Evolutionary conservation across 1,140 invertebrate species (phyloP).

Genomic region (Philotrypesis tridentata): DNA sequence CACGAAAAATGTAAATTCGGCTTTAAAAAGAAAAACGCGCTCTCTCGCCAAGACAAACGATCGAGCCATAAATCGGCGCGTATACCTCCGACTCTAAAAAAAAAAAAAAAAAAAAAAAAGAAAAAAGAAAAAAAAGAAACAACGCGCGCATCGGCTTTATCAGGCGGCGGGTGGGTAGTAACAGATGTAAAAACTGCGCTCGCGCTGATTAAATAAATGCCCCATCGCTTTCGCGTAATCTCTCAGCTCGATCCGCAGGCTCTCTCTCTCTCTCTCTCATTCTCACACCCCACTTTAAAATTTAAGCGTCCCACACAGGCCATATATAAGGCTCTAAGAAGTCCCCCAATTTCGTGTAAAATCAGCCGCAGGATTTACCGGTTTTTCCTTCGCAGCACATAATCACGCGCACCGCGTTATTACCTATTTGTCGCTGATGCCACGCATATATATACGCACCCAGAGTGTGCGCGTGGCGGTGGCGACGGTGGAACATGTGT

Average conservation of each 20-base stretch:
- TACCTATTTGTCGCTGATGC: slow-evolving; percentile 70
- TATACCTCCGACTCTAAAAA: neutral
- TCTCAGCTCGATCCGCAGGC: slow-evolving; percentile 6
- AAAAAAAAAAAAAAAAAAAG: slow-evolving; percentile 4
- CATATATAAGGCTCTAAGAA: slow-evolving; percentile 37
- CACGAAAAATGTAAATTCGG: neutral
- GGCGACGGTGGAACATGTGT: neutral
- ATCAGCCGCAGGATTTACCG: slow-evolving; percentile 43
- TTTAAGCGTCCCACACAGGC: neutral
- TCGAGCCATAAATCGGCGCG: neutral
- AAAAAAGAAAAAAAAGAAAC: neutral
- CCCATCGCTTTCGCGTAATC: slow-evolving; percentile 34
- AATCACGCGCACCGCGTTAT: slow-evolving; percentile 65
- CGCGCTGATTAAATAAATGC: slow-evolving; percentile 46
- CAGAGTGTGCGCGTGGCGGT: too few relatives aligned
- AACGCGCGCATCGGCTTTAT: slow-evolving; percentile 2
- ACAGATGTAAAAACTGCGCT: slow-evolving; percentile 19
- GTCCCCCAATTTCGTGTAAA: slow-evolving; percentile 23
- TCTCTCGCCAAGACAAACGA: neutral
- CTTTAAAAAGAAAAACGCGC: too few relatives aligned
- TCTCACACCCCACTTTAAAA: slow-evolving; percentile 11
- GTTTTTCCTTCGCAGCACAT: slow-evolving; percentile 58
- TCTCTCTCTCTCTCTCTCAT: neutral
- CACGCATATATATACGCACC: slow-evolving; percentile 37
- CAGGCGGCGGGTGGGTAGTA: neutral